These are phyloP conservation scores for Pogonomyrmex barbatus DNA, from an alignment of 1,140 invertebrate species.

Conservation along the genomic window DNA sequence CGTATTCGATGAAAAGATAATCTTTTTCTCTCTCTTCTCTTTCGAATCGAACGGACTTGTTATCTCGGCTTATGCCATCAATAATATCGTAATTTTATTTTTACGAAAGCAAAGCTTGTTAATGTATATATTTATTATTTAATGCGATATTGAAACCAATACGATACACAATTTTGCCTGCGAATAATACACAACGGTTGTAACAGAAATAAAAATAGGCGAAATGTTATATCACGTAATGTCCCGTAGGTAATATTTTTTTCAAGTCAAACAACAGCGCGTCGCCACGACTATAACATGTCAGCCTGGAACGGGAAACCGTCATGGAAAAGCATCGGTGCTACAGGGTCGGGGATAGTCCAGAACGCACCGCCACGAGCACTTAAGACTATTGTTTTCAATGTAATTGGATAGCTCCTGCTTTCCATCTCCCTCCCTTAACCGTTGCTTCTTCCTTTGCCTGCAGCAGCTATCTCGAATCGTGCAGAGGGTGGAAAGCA, in stretches of 20 bases:
- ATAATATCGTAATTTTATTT: not conserved
- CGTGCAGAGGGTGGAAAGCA: slow-evolving; percentile 73
- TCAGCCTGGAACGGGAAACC: slow-evolving; percentile 48
- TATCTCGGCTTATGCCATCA: too few relatives aligned
- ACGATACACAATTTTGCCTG: not conserved
- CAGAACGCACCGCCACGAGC: slow-evolving; percentile 81
- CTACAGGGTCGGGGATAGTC: slow-evolving; percentile 39
- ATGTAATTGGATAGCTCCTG: slow-evolving; percentile 87
- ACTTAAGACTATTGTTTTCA: slow-evolving; percentile 86
- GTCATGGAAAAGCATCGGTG: slow-evolving; percentile 67
- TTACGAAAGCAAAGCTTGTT: not conserved
- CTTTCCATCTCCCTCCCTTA: slow-evolving; percentile 66
- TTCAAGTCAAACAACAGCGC: slow-evolving; percentile 71
- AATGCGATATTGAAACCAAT: not conserved
- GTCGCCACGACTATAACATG: slow-evolving; percentile 60
- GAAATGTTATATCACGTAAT: slow-evolving; percentile 7
- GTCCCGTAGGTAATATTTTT: slow-evolving; percentile 64
- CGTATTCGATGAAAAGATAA: slow-evolving; percentile 20
- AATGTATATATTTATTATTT: not conserved
- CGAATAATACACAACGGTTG: not conserved
- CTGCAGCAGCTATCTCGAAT: slow-evolving; percentile 69
- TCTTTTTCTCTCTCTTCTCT: too few relatives aligned
- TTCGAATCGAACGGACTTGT: not conserved
- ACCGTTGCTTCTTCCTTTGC: slow-evolving; percentile 66
- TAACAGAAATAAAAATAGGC: not conserved